Base-by-base conservation (phyloP, 2,888 invertebrate genomes). In the Meliscaeva auricollis region DNA sequence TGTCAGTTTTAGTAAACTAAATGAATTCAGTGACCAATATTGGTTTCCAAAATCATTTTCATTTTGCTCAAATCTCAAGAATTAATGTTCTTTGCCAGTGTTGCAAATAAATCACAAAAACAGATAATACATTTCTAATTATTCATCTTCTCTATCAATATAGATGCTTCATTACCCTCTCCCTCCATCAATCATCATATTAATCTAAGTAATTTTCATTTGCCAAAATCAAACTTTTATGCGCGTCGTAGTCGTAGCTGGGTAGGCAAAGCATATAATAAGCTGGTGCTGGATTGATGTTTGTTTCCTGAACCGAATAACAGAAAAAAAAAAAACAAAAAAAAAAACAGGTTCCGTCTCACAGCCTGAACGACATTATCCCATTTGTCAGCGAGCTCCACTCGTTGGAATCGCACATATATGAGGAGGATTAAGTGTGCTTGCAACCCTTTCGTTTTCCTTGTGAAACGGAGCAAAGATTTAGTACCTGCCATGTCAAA, bases 401-500 rank as follows among this genome's bases (percentile, higher is more conserved):
- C 73, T 68, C 73, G 64, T 32, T 58, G 46, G 15, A 46, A 64
- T 32, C 17, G 17, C 6, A 15, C 17, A 17, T 17, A 17, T 48
- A 48, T 58, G 35, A 46, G 64, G 13, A 64, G 54, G 69, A 85
- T 85, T 85, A 75, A 68, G 58, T 52, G 20, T 68, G 50, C 62
- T 54, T 52, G 72, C 85, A 85, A 85, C 85, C 85, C 85, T 85
- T 81, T 81, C 85, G 69, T 64, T 75, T 73, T 44, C 35, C 69
- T 32, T 76, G 75, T 60, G 64, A 77, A 70, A 66, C 66, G 87
- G 41, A 66, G 64, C 73, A 77, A 82, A 82, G 87, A 87, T 87
- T 87, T 87, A 87, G 69, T 80, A 74, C 87, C 87, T 82, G 87
- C 82, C 87, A 87, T 76, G 82, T 87, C 82, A 87, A 87, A 87